A percentile compares a stretch with the other conserved stretches of the same genome.
phyloP scores from a whole-genome alignment of 2,888 invertebrate genomes.

The Elysia crispata region DNA sequence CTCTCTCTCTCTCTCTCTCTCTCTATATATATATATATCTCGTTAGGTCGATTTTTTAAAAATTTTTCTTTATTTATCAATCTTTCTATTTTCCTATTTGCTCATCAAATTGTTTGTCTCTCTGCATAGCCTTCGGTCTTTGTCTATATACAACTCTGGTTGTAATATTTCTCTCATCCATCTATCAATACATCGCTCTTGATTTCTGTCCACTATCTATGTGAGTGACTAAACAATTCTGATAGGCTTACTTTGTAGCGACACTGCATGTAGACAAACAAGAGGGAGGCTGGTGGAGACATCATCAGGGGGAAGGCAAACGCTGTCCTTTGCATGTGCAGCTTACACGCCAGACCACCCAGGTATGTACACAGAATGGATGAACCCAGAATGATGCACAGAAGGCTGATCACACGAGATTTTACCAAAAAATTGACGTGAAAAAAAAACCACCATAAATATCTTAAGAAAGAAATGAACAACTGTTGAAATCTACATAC shows the following conservation, averaged over 20 bases:
- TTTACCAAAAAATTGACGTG: neutral
- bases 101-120: neutral
- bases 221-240: too few species aligned
- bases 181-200: neutral
- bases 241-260: constrained; percentile 52
- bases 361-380: constrained; percentile 75
- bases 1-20: too few species aligned
- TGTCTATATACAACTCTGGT: neutral
- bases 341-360: constrained; percentile 80
- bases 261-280: constrained; percentile 65
- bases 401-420: constrained; percentile 58
- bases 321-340: constrained; percentile 78
- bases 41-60: too few species aligned
- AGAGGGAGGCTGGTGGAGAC: constrained; percentile 72
- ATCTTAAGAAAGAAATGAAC: too few species aligned
- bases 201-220: neutral
- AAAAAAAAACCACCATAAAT: too few species aligned
- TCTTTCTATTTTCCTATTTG: neutral
- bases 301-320: constrained; percentile 78
- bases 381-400: constrained; percentile 67
- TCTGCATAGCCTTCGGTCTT: neutral
- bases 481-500: too few species aligned
- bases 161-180: neutral
- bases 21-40: too few species aligned
- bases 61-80: neutral